Base-by-base conservation (phyloP, 30 jellyfish, hydroid and myxozoan genomes). In the Pelagia noctiluca region DNA sequence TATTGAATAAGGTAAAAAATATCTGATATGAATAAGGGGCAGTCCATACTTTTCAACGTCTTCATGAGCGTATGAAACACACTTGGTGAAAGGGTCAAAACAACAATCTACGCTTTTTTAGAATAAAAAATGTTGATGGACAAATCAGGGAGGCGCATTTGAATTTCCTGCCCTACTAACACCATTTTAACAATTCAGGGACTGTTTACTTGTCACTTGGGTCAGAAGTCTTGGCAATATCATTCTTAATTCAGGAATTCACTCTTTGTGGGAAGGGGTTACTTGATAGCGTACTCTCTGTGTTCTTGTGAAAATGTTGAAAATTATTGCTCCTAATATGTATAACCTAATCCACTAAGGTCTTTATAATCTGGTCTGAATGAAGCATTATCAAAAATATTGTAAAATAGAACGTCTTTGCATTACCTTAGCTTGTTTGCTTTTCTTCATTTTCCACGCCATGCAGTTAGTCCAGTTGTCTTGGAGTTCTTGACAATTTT, bases 391-490 rank as follows among this genome's bases (percentile, higher is more conserved):
- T 8, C 12, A 5, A 42, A 42, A 42, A 42, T 5, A 42, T 5
- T 42, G 16, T 5, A 5, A 42, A 16, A 42, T 5, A 42, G 57
- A 42, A 5, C 8, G 57, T 8, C 57, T 5, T 42, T 42, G 8
- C 57, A 42, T 5, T 33, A 79, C 90, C 71, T 70, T 80, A 24
- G 90, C 90, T 60, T 65, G 78, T 66, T 80, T 80, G 35, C 42
- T 61, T 47, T 66, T 80, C 26, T 21, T 42, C 52, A 80, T 48
- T 53, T 33, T 80, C 90, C 90, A 80, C 0, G 75, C 36, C 10
- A 80, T 36, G 52, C 90, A 80, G 46, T 80, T 80, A 10, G 73
- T 80, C 90, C 90, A 80, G 38, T 80, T 80, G 11, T 71, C 60
- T 32, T 80, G 90, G 33, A 63, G 84, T 25, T 65, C 83, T 13